A percentile compares a stretch with the other conserved stretches of the same genome.
These are phyloP conservation scores for Andrena flavipes DNA, from an alignment of 2,888 invertebrate species.

Conservation along the genomic window DNA sequence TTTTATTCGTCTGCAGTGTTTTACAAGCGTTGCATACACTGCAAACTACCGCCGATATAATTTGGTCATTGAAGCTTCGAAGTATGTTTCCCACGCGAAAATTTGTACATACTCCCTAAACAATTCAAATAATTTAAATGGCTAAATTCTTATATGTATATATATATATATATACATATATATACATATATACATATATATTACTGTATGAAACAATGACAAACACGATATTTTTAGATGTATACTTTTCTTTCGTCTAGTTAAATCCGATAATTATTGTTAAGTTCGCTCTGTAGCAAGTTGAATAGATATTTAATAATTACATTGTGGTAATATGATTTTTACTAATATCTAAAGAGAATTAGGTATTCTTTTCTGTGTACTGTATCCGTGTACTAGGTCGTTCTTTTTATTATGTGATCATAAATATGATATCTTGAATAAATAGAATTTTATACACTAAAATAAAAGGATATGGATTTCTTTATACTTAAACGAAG, in stretches of 20 bases:
- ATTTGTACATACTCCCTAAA: constrained; percentile 57
- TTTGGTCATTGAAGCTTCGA: constrained; percentile 51
- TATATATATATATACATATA: constrained; percentile 35
- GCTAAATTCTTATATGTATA: constrained; percentile 40
- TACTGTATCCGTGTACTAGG: constrained; percentile 25
- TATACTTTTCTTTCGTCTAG: constrained; percentile 50
- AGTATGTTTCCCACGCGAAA: constrained; percentile 47
- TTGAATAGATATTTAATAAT: constrained; percentile 35
- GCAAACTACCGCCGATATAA: constrained; percentile 47
- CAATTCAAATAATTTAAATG: constrained; percentile 49
- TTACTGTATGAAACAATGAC: constrained; percentile 32
- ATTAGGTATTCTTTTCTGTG: constrained; percentile 21
- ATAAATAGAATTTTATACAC: constrained; percentile 47
- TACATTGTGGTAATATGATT: constrained; percentile 29
- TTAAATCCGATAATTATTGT: constrained; percentile 49
- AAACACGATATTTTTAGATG: constrained; percentile 57
- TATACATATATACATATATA: too few relatives aligned
- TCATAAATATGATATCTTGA: constrained; percentile 41
- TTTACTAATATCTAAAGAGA: constrained; percentile 19
- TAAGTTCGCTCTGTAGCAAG: constrained; percentile 28
- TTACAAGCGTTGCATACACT: constrained; percentile 21
- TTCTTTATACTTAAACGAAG: constrained; percentile 19
- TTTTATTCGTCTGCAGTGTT: constrained; percentile 49
- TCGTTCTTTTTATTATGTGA: constrained; percentile 28
- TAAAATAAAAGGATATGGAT: constrained; percentile 21